Evolutionary conservation across 2,797 vertebrate genomes (phyloP), one percentile per base, ranked within the genome.

Genomic region (Rhyacichthys aspro): DNA sequence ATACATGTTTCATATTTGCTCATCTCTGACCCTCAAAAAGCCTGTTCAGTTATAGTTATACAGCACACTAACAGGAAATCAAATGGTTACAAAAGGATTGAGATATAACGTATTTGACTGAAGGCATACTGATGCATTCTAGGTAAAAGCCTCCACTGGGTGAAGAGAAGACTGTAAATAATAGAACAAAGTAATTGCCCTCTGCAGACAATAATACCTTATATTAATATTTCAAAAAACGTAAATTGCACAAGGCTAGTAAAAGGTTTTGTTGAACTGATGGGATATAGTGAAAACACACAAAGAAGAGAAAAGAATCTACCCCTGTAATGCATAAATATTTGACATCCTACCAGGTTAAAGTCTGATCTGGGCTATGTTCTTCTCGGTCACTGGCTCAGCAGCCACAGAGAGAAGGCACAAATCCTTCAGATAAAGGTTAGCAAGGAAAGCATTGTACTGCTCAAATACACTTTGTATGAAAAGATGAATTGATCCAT

Each of bases 401-500:
- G 43, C 56, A 58, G 41, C 44, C 39, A 55, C 59, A 44, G 46
- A 59, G 59, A 52, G 43, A 58, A 55, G 46, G 49, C 65, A 55
- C 41, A 59, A 72, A 59, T 52, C 47, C 28, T 45, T 34, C 63
- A 78, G 67, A 76, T 70, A 83, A 81, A 85, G 85, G 76, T 77
- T 50, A 55, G 63, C 55, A 59, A 84, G 65, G 72, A 81, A 87
- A 63, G 83, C 83, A 93, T 93, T 94, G 91, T 92, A 85, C 84
- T 90, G 74, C 59, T 82, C 72, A 59, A 86, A 89, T 88, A 91
- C 70, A 90, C 91, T 92, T 94, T 92, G 90, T 92, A 91, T 92
- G 93, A 87, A 91, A 93, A 93, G 90, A 95, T 93, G 92, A 94
- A 95, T 91, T 90, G 92, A 93, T 94, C 91, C 92, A 92, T 94